Base-by-base conservation (phyloP, 2,113 vertebrate genomes). In the Aegithalos caudatus region DNA sequence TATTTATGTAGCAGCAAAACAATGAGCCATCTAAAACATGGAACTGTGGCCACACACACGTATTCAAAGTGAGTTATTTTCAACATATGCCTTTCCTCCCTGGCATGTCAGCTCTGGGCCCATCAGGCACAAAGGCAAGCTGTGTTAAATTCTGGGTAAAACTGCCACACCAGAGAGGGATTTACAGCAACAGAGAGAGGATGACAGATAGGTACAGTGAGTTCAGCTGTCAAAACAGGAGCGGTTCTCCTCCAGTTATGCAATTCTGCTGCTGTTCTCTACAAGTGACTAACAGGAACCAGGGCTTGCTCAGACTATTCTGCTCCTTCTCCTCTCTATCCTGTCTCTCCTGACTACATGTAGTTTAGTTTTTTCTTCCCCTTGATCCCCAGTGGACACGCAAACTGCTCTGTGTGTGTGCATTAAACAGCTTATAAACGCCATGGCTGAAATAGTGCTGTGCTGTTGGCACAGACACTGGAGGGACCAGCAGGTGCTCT, bases 91-190 rank as follows among this genome's bases (percentile, higher is more conserved):
- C 42, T 91, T 78, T 66, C 65, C 77, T 90, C 47, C 50, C 69
- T 57, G 69, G 42, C 78, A 16, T 72, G 85, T 94, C 93, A 94
- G 42, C 48, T 85, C 88, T 25, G 51, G 84, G 51, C 64, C 69
- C 53, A 22, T 86, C 44, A 54, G 61, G 37, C 33, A 93, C 0
- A 2, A 48, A 81, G 19, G 90, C 38, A 96, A 64, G 78, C 66
- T 90, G 45, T 91, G 90, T 90, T 95, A 94, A 95, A 92, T 95
- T 95, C 76, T 73, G 86, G 79, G 33, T 87, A 80, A 90, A 96
- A 94, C 40, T 83, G 66, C 73, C 51, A 45, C 70, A 12, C 61
- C 24, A 79, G 64, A 69, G 83, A 94, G 77, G 70, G 66, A 95
- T 96, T 95, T 92, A 66, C 77, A 84, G 53, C 90, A 93, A 95